A percentile compares a stretch with the other conserved stretches of the same genome.
phyloP scores from a whole-genome alignment of 2,797 vertebrate genomes.

The Sebastes hopkinsi region DNA sequence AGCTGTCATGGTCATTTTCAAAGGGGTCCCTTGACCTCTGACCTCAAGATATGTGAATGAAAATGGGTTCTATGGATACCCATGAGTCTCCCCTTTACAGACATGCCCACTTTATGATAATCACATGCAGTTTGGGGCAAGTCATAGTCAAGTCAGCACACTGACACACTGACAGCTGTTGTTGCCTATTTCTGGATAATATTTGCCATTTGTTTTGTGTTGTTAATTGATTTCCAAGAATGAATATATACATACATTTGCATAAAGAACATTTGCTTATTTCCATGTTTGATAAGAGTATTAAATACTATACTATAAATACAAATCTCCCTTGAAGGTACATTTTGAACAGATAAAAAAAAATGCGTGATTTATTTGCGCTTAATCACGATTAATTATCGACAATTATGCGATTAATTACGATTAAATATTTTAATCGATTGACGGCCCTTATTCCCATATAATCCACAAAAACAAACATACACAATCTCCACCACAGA shows the following conservation, averaged over 20 bases:
- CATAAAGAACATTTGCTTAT: neutral
- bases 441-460: neutral
- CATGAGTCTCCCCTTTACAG: too few species aligned
- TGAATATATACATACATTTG: neutral
- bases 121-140: too few species aligned
- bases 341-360: neutral
- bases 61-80: too few species aligned
- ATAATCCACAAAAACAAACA: neutral
- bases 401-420: rapidly evolving
- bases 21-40: too few species aligned
- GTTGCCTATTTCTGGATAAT: neutral
- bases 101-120: too few species aligned
- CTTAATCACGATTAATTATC: neutral
- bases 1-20: too few species aligned
- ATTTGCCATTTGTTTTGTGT: neutral
- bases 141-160: too few species aligned
- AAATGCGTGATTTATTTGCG: neutral
- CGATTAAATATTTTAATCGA: neutral
- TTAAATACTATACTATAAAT: neutral
- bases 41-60: too few species aligned
- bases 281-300: neutral
- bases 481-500: neutral
- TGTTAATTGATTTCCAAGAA: neutral
- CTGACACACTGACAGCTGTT: neutral
- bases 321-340: neutral